phyloP scores from a whole-genome alignment of 2,888 invertebrate genomes.

The Hypomecis punctinalis region DNA sequence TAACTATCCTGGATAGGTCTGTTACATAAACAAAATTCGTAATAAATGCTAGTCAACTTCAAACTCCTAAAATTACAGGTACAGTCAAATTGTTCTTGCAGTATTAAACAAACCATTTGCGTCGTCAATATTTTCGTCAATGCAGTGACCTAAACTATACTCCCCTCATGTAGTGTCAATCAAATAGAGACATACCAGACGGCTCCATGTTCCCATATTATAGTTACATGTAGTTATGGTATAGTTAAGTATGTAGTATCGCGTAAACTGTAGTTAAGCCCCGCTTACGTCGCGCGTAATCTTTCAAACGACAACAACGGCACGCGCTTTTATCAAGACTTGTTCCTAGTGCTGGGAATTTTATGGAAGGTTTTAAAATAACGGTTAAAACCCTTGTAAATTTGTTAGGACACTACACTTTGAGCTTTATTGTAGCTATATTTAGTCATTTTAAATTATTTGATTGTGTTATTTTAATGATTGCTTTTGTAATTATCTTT shows the following conservation, averaged over 20 bases:
- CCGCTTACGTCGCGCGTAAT: slow-evolving; percentile 64
- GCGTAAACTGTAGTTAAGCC: slow-evolving; percentile 71
- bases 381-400: too few species aligned
- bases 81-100: too few species aligned
- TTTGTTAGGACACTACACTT: too few species aligned
- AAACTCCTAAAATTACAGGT: too few species aligned
- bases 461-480: too few species aligned
- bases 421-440: too few species aligned
- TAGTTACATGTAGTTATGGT: slow-evolving; percentile 1
- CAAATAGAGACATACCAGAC: slow-evolving; percentile 64
- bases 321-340: slow-evolving; percentile 56
- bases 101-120: too few species aligned
- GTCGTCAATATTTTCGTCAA: background rate
- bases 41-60: too few species aligned
- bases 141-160: slow-evolving; percentile 25
- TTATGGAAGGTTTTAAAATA: slow-evolving; percentile 12
- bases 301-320: slow-evolving; percentile 62
- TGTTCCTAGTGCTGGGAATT: slow-evolving; percentile 14
- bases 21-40: too few species aligned
- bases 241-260: slow-evolving; percentile 47
- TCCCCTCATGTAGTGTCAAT: slow-evolving; percentile 60
- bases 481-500: too few species aligned
- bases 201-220: background rate
- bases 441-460: too few species aligned
- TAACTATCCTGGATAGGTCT: too few species aligned